These are phyloP conservation scores for Apteryx mantelli DNA, from an alignment of 2,113 vertebrate genomes.

Conservation along the genomic window DNA sequence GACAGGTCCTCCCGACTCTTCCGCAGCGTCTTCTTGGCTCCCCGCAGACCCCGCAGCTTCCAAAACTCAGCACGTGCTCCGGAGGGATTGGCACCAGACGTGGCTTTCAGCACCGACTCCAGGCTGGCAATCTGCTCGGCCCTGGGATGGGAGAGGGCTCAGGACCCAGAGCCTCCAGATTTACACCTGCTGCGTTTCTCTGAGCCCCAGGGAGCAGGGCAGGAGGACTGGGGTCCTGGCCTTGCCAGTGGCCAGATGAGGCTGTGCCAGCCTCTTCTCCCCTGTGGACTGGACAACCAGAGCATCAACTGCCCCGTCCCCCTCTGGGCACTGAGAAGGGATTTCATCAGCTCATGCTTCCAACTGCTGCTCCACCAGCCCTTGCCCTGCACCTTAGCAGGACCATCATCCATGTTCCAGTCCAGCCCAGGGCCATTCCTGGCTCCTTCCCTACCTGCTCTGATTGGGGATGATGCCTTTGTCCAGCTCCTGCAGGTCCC, in stretches of 20 bases:
- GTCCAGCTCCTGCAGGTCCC: slow-evolving; percentile 89
- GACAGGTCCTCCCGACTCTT: slow-evolving; percentile 90
- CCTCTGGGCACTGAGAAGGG: background rate
- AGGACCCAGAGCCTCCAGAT: background rate
- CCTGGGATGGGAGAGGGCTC: slow-evolving; percentile 72
- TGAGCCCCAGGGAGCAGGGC: accelerated
- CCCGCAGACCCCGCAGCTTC: slow-evolving; percentile 93
- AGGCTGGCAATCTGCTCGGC: slow-evolving; percentile 88
- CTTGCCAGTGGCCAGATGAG: background rate
- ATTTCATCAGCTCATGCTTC: accelerated
- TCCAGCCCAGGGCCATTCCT: background rate
- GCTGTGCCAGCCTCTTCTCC: background rate
- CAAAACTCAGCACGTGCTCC: slow-evolving; percentile 93
- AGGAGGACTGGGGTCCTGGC: background rate
- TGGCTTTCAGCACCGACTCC: slow-evolving; percentile 81
- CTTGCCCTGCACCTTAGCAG: background rate
- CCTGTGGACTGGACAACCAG: background rate
- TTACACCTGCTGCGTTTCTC: accelerated
- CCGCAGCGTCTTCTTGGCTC: slow-evolving; percentile 86
- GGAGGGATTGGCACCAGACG: slow-evolving; percentile 35
- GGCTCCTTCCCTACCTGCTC: slow-evolving; percentile 77
- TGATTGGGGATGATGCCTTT: slow-evolving; percentile 92
- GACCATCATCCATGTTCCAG: background rate
- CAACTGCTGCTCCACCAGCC: background rate
- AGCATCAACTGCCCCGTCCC: background rate